Evolutionary conservation across 2,113 vertebrate species (phyloP).

Genomic region (Entelurus aequoreus): DNA sequence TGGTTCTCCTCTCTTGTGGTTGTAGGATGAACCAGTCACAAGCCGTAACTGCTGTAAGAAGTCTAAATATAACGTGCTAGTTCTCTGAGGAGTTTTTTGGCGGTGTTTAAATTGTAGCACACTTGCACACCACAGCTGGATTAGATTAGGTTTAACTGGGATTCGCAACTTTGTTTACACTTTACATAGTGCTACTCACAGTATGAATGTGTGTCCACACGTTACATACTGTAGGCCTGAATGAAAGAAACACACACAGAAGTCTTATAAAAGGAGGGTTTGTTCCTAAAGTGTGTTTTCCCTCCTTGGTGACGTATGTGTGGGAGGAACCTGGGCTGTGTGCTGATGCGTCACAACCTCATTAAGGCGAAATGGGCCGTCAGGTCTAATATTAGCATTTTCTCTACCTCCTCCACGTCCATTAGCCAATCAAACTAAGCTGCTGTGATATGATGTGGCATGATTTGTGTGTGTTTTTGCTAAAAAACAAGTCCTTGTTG

Average conservation of each 20-base stretch:
- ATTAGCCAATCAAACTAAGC: conserved; percentile 34
- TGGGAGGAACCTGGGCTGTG: conserved; percentile 25
- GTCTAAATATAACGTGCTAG: conserved; percentile 65
- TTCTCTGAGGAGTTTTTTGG: conserved; percentile 52
- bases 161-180: conserved; percentile 53
- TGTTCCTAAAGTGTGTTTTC: conserved; percentile 21
- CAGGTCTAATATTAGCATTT: conserved; percentile 50
- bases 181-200: conserved; percentile 1
- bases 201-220: conserved; percentile 16
- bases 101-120: conserved; percentile 57
- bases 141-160: conserved; percentile 46
- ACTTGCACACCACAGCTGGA: conserved; percentile 60
- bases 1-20: conserved; percentile 59
- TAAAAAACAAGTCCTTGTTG: conserved; percentile 41
- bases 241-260: conserved; percentile 30
- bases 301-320: neutral
- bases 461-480: conserved; percentile 42
- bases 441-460: conserved; percentile 22
- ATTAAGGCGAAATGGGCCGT: conserved; percentile 44
- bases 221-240: conserved; percentile 19
- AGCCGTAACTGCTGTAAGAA: conserved; percentile 57
- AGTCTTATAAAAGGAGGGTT: conserved; percentile 16
- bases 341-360: conserved; percentile 29
- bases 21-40: conserved; percentile 39
- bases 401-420: conserved; percentile 13